Conservation (phyloP, 53 echinoderm and acorn worm species). For the Hippasteria phrygiana region DNA sequence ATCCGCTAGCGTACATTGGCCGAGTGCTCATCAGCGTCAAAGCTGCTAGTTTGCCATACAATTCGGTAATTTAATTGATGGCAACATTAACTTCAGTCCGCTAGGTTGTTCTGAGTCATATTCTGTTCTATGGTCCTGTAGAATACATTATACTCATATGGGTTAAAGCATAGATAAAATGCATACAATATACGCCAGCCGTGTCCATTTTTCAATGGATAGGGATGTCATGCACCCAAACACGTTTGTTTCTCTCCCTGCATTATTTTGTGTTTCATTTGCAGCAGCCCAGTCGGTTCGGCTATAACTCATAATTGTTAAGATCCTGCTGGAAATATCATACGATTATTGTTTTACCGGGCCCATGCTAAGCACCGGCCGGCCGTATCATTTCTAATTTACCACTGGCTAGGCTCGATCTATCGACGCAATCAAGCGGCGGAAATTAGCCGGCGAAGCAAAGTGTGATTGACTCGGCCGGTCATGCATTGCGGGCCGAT, state of each 20-base stretch:
- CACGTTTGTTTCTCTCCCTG: background rate
- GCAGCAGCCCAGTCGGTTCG: constrained; percentile 36
- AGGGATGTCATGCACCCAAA: background rate
- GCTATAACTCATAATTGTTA: constrained; percentile 52
- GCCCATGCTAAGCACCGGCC: constrained; percentile 31
- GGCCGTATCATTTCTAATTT: constrained; percentile 71
- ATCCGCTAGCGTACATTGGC: background rate
- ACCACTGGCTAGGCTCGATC: constrained; percentile 64
- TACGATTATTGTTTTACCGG: constrained; percentile 62
- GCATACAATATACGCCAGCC: no score
- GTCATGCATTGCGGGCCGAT: constrained; percentile 41
- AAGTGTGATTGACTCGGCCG: constrained; percentile 65
- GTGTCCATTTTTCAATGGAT: background rate
- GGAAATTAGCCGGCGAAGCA: constrained; percentile 50
- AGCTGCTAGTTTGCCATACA: constrained; percentile 3
- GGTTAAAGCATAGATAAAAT: no score
- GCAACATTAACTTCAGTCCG: background rate
- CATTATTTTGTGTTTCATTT: background rate
- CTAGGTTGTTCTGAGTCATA: background rate
- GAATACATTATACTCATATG: background rate
- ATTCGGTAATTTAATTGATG: constrained; percentile 52
- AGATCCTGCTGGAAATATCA: constrained; percentile 47
- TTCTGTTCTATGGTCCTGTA: background rate
- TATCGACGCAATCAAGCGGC: constrained; percentile 49
- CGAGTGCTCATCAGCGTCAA: background rate